Conservation (phyloP, 2,797 vertebrate species). For the Acrocephalus scirpaceus region DNA sequence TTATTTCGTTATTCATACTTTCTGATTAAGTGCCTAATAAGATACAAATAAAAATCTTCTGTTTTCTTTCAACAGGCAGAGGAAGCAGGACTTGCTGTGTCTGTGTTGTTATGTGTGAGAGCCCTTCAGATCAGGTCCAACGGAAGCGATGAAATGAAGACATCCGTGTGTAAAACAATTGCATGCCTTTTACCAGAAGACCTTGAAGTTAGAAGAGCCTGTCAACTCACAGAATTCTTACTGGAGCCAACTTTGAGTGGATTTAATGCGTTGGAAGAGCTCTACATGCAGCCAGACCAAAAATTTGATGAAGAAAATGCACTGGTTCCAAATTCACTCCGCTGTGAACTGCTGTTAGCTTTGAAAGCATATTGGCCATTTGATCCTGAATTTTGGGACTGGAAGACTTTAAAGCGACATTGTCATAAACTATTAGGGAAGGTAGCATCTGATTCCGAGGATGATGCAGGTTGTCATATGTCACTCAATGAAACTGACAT, state of each 20-base stretch:
- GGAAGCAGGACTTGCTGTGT: conserved; percentile 88
- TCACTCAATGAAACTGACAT: conserved; percentile 77
- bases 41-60: background rate
- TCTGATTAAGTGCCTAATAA: background rate
- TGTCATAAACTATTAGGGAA: conserved; percentile 89
- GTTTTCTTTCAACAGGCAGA: conserved; percentile 79
- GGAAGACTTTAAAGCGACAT: conserved; percentile 95
- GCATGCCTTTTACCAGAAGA: conserved; percentile 92
- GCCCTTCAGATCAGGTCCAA: conserved; percentile 93
- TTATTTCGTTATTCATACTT: background rate
- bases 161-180: conserved; percentile 93
- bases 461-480: conserved; percentile 80
- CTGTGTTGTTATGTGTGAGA: conserved; percentile 93
- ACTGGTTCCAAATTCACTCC: conserved; percentile 92
- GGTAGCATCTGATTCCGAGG: conserved; percentile 81
- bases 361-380: conserved; percentile 97
- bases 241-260: conserved; percentile 86
- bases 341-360: conserved; percentile 92
- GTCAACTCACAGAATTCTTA: conserved; percentile 95
- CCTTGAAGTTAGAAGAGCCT: conserved; percentile 93
- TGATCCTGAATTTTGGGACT: conserved; percentile 99
- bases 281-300: conserved; percentile 92
- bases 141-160: conserved; percentile 88
- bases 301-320: conserved; percentile 92
- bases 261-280: conserved; percentile 88